phyloP scores from a whole-genome alignment of 2,797 vertebrate species.

The Malurus leucopterus region DNA sequence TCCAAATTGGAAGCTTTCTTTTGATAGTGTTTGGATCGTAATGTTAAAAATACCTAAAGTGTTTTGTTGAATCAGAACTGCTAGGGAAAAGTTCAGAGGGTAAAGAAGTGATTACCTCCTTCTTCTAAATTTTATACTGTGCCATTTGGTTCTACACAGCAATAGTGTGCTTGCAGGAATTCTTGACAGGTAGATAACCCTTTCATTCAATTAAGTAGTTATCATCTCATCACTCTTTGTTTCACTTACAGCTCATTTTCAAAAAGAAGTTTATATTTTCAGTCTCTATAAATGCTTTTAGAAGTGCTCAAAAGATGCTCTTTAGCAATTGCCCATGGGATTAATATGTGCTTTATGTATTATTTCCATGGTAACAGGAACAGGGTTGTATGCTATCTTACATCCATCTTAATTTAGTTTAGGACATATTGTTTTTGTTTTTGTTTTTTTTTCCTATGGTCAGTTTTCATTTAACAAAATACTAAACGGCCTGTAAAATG shows the following conservation, averaged over 20 bases:
- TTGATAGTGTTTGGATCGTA: background rate
- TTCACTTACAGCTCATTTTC: constrained; percentile 13
- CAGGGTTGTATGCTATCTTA: background rate
- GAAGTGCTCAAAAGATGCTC: constrained; percentile 15
- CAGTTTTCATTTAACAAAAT: constrained; percentile 39
- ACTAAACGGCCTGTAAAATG: constrained; percentile 40
- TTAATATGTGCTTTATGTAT: constrained; percentile 24
- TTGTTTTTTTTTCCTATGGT: background rate
- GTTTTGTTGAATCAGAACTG: background rate
- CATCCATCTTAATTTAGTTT: constrained; percentile 50
- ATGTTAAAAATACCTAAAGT: background rate
- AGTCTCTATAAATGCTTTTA: constrained; percentile 24
- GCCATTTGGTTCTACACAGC: background rate
- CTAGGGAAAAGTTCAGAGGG: background rate
- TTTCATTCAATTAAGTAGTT: constrained; percentile 4
- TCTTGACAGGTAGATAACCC: background rate
- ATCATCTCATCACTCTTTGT: background rate
- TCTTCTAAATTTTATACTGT: background rate
- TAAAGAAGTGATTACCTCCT: background rate
- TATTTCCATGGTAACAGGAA: constrained; percentile 38
- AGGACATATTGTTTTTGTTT: background rate
- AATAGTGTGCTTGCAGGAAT: background rate
- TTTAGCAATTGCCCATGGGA: constrained; percentile 12
- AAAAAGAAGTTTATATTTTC: constrained; percentile 17
- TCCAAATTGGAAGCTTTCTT: background rate